Evolutionary conservation across 2,797 vertebrate species (phyloP).

Genomic region (Ctenochaetus hawaiiensis): DNA sequence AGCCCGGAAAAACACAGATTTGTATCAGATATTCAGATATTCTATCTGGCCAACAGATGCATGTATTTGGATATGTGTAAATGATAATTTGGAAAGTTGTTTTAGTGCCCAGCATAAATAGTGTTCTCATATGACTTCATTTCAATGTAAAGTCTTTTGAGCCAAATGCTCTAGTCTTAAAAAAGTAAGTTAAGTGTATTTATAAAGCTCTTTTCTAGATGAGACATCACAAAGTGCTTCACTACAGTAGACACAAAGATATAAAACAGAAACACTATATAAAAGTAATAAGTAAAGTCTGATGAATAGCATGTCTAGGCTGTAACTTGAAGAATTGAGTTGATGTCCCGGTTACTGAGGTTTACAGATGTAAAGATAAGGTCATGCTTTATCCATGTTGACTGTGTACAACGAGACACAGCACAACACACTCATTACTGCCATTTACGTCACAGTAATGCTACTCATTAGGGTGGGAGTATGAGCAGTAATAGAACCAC

Average conservation of each 20-base stretch:
- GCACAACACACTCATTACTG: constrained; percentile 41
- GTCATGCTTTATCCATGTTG: constrained; percentile 24
- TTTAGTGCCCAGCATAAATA: neutral
- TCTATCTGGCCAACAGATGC: too few relatives aligned
- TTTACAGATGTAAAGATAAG: constrained; percentile 13
- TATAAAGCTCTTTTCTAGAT: neutral
- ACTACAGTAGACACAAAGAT: neutral
- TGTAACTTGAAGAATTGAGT: constrained; percentile 23
- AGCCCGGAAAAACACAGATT: neutral
- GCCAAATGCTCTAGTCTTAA: neutral
- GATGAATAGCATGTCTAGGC: constrained; percentile 18
- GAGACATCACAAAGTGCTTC: neutral
- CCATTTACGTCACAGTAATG: constrained; percentile 30
- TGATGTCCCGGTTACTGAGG: constrained; percentile 25
- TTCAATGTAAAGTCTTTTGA: neutral
- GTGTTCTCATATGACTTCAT: neutral
- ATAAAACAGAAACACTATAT: neutral
- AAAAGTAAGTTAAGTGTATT: neutral
- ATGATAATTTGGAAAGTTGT: neutral
- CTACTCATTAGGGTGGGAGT: constrained; percentile 54
- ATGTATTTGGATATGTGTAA: neutral
- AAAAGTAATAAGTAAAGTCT: neutral
- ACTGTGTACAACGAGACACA: constrained; percentile 31
- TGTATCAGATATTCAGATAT: neutral
- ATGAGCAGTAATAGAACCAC: constrained; percentile 53